These are phyloP conservation scores for Hypercompe scribonia DNA, from an alignment of 2,888 invertebrate species.

Conservation along the genomic window DNA sequence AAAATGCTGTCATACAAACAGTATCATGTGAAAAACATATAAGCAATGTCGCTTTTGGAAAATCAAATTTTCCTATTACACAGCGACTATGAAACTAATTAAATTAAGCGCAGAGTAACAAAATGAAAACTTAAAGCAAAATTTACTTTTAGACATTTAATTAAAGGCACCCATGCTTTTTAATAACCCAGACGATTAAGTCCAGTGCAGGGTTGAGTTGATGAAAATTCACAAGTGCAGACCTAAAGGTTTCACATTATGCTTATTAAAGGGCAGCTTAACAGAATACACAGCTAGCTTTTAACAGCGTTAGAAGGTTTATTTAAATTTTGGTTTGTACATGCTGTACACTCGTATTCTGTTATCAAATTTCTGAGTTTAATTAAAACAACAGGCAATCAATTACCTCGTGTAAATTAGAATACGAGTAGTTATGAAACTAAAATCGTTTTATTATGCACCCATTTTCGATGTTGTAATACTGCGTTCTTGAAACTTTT, in stretches of 20 bases:
- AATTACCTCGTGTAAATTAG: neutral
- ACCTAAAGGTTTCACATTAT: conserved; percentile 1
- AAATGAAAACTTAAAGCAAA: conserved; percentile 56
- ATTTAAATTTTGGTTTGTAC: neutral
- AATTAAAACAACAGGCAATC: neutral
- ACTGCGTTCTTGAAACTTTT: too few relatives aligned
- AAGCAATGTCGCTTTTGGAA: conserved; percentile 29
- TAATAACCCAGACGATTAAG: conserved; percentile 23
- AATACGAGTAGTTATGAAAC: too few relatives aligned
- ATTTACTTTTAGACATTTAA: conserved; percentile 57
- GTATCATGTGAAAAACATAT: conserved; percentile 32
- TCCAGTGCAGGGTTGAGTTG: conserved; percentile 3
- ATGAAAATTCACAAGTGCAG: conserved; percentile 17
- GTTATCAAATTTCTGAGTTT: neutral
- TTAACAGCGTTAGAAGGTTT: neutral
- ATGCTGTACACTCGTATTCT: neutral
- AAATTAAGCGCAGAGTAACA: conserved; percentile 50
- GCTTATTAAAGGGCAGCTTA: conserved; percentile 7
- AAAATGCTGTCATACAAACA: conserved; percentile 13
- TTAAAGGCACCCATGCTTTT: conserved; percentile 53
- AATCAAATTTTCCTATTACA: conserved; percentile 52
- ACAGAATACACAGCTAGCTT: neutral
- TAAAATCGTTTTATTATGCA: too few relatives aligned
- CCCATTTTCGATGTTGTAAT: too few relatives aligned
- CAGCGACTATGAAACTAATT: conserved; percentile 53